Conservation (phyloP, 2,797 vertebrate species). For the Hydrophis major region DNA sequence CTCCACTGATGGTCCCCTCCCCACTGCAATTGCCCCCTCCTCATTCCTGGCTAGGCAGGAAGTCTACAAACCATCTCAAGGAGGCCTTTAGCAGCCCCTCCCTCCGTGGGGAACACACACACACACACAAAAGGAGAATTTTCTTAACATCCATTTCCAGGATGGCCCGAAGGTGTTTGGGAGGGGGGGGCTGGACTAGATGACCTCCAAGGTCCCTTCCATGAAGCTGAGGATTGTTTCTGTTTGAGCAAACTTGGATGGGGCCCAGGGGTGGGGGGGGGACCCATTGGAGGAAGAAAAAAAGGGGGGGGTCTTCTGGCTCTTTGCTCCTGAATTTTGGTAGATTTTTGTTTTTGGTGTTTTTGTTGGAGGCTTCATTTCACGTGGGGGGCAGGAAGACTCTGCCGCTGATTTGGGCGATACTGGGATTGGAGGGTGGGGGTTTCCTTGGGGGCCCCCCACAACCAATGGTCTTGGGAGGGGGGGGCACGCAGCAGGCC, state of each 20-base stretch:
- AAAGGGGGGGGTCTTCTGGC: neutral
- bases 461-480: neutral
- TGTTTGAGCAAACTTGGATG: neutral
- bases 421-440: neutral
- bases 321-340: neutral
- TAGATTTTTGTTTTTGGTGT: neutral
- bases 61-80: neutral
- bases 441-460: too few species aligned
- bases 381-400: neutral
- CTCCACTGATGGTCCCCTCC: too few species aligned
- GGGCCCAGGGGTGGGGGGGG: too few species aligned
- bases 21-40: neutral
- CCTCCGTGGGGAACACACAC: neutral
- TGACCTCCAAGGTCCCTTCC: neutral
- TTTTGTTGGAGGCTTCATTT: neutral
- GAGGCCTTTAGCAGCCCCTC: too few species aligned
- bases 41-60: neutral
- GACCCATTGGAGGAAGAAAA: neutral
- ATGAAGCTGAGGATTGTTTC: neutral
- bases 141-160: neutral
- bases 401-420: neutral
- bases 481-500: neutral
- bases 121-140: neutral
- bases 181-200: neutral
- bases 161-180: neutral